Evolutionary conservation across 2,888 invertebrate genomes (phyloP).

Genomic region (Criorhina ranunculi): DNA sequence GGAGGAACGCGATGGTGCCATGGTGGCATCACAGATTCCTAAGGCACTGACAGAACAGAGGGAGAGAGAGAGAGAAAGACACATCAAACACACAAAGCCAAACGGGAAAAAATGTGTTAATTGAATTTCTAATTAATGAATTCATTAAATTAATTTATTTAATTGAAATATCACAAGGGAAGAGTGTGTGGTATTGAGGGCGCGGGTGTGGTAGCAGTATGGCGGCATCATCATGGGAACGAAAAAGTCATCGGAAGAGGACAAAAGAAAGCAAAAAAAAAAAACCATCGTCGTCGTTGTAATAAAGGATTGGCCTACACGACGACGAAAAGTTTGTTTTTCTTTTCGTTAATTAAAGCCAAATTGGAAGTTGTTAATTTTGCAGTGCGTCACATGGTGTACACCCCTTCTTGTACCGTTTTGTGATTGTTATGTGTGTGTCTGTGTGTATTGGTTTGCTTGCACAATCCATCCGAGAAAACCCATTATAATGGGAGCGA

Average conservation of each 20-base stretch:
- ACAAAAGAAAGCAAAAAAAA: slow-evolving; percentile 29
- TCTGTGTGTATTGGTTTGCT: slow-evolving; percentile 38
- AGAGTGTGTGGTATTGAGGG: neutral
- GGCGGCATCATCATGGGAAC: slow-evolving; percentile 32
- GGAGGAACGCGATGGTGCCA: slow-evolving; percentile 5
- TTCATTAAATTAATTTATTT: slow-evolving; percentile 77
- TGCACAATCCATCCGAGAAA: slow-evolving; percentile 74
- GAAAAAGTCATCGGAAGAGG: slow-evolving; percentile 49
- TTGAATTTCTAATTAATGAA: slow-evolving; percentile 77
- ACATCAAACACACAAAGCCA: slow-evolving; percentile 34
- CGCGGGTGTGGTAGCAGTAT: neutral
- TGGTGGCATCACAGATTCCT: slow-evolving; percentile 46
- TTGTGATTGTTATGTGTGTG: neutral
- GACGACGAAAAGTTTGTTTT: slow-evolving; percentile 70
- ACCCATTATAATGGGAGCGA: slow-evolving; percentile 72
- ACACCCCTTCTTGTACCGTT: slow-evolving; percentile 38
- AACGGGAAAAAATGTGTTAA: slow-evolving; percentile 70
- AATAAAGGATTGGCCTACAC: slow-evolving; percentile 76
- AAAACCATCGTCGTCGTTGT: slow-evolving; percentile 34
- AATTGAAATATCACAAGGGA: slow-evolving; percentile 71
- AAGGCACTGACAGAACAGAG: slow-evolving; percentile 12
- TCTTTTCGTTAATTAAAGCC: slow-evolving; percentile 77
- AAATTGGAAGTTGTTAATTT: slow-evolving; percentile 77
- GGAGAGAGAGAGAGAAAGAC: slow-evolving; percentile 2
- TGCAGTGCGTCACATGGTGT: slow-evolving; percentile 76